A percentile compares a stretch with the other conserved stretches of the same genome.
Evolutionary conservation across 2,888 invertebrate genomes (phyloP).

Genomic region (Phyto melanocephala): DNA sequence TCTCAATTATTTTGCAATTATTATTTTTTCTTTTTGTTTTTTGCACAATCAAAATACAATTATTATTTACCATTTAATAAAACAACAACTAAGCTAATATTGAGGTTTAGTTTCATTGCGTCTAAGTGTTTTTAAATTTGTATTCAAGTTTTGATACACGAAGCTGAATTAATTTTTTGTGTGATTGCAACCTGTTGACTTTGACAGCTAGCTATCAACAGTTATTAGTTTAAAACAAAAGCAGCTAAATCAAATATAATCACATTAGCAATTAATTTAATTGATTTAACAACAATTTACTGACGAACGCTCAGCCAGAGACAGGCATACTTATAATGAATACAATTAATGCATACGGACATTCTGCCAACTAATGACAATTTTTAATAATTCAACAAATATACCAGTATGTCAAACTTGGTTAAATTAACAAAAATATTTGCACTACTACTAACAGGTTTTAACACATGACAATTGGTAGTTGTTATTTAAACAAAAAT

Average conservation of each 20-base stretch:
- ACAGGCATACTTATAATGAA: background rate
- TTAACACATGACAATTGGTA: constrained; percentile 17
- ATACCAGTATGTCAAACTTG: constrained; percentile 41
- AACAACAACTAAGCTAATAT: background rate
- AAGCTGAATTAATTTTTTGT: background rate
- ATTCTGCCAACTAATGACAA: constrained; percentile 54
- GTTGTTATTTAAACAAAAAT: constrained; percentile 15
- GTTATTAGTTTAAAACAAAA: constrained; percentile 34
- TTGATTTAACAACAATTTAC: constrained; percentile 56
- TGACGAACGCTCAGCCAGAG: constrained; percentile 7
- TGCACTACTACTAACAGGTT: constrained; percentile 76
- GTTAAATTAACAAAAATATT: constrained; percentile 69
- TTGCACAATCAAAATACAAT: constrained; percentile 5
- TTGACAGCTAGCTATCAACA: constrained; percentile 62
- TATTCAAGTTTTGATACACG: constrained; percentile 29
- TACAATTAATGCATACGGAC: constrained; percentile 20
- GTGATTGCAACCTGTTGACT: constrained; percentile 62
- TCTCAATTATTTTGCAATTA: background rate
- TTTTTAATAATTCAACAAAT: constrained; percentile 25
- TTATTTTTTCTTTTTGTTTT: background rate
- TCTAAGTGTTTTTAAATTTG: constrained; percentile 10
- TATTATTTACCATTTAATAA: constrained; percentile 2
- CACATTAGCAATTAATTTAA: constrained; percentile 55
- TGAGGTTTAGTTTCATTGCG: background rate
- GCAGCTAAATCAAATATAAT: constrained; percentile 7